Evolutionary conservation across 2,113 vertebrate genomes (phyloP).

Genomic region (Salvelinus namaycush): DNA sequence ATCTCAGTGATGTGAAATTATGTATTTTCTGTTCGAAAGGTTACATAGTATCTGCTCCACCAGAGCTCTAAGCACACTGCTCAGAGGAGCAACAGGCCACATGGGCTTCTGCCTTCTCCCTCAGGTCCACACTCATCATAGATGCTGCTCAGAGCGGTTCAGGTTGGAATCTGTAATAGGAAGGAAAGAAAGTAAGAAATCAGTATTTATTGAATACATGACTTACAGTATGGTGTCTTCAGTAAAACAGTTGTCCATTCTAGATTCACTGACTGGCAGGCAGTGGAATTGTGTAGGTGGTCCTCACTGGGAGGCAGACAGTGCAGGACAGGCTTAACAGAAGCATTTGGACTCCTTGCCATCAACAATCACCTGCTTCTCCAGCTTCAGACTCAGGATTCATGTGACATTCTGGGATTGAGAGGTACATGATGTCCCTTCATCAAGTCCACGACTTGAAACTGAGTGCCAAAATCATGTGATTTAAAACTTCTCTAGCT

Average conservation of each 20-base stretch:
- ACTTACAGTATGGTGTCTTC: neutral
- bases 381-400: constrained; percentile 62
- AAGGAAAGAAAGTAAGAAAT: constrained; percentile 3
- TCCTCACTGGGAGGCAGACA: constrained; percentile 60
- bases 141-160: constrained; percentile 28
- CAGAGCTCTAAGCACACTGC: constrained; percentile 56
- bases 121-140: constrained; percentile 62
- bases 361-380: constrained; percentile 55
- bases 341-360: constrained; percentile 68
- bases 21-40: constrained; percentile 1
- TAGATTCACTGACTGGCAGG: constrained; percentile 62
- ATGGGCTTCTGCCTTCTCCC: constrained; percentile 59
- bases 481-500: neutral
- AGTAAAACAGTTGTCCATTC: neutral
- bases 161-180: constrained; percentile 47
- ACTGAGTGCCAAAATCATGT: constrained; percentile 54
- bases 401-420: constrained; percentile 70
- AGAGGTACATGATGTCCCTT: constrained; percentile 54
- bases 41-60: neutral
- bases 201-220: neutral
- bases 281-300: constrained; percentile 69
- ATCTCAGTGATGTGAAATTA: neutral
- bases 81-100: constrained; percentile 65
- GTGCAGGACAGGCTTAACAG: constrained; percentile 72
- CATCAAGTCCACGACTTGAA: constrained; percentile 80